Percentiles rank a stretch among this genome's conserved stretches.
phyloP scores from a whole-genome alignment of 92 coral and sea anemone species.

The Chrysogorgia sp. region DNA sequence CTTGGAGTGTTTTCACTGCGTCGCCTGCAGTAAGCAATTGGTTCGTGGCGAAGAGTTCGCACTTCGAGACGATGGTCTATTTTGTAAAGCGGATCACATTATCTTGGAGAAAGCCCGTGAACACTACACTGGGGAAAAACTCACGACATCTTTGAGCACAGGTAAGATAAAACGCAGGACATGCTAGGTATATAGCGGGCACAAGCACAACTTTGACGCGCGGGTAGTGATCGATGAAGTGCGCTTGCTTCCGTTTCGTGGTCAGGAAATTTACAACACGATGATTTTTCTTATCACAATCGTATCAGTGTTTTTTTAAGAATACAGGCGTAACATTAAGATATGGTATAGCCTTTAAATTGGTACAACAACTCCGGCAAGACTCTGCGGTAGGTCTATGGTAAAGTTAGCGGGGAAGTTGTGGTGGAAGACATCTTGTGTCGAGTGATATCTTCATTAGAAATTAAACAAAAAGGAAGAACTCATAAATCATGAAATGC shows the following conservation, averaged over 20 bases:
- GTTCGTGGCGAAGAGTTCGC: conserved; percentile 98
- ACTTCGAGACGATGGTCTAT: conserved; percentile 91
- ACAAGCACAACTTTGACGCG: too few relatives aligned
- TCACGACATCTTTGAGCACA: conserved; percentile 16
- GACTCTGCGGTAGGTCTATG: conserved; percentile 44
- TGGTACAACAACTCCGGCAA: conserved; percentile 1
- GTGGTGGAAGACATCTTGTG: conserved; percentile 14
- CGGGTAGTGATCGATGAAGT: conserved; percentile 1
- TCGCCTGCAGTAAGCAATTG: conserved; percentile 94
- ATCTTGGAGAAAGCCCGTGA: conserved; percentile 90
- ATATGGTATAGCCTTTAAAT: conserved; percentile 44
- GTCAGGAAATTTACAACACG: conserved; percentile 1
- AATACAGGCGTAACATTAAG: conserved; percentile 42
- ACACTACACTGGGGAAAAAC: conserved; percentile 20
- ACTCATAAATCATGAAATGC: background rate
- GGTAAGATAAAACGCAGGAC: conserved; percentile 4
- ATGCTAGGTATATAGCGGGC: too few relatives aligned
- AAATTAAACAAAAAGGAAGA: conserved; percentile 9
- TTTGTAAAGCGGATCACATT: conserved; percentile 97
- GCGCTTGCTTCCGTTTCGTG: conserved; percentile 1
- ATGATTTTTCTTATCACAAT: conserved; percentile 19
- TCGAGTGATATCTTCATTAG: conserved; percentile 46
- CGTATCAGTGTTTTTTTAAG: conserved; percentile 41
- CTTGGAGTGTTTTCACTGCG: conserved; percentile 98
- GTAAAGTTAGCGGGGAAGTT: background rate